A percentile compares a stretch with the other conserved stretches of the same genome.
phyloP scores from a whole-genome alignment of 2,888 invertebrate species.

The Pyrgus malvae region DNA sequence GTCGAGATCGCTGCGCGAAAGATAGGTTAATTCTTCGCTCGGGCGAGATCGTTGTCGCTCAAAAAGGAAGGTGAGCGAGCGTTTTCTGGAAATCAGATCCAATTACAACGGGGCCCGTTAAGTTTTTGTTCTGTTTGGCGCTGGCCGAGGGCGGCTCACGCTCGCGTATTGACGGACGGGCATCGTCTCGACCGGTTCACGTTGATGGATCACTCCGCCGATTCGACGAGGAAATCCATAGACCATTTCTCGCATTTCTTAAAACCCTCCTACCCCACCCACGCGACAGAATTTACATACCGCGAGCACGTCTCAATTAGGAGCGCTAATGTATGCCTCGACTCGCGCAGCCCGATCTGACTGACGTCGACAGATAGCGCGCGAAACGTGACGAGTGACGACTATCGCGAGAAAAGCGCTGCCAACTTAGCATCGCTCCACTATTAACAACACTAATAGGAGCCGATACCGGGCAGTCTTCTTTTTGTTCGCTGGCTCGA shows the following conservation, averaged over 20 bases:
- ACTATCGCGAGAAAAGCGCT: slow-evolving; percentile 66
- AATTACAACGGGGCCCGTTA: slow-evolving; percentile 79
- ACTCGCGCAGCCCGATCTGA: slow-evolving; percentile 70
- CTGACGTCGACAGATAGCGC: slow-evolving; percentile 74
- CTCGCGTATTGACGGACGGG: slow-evolving; percentile 68
- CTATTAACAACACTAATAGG: slow-evolving; percentile 77
- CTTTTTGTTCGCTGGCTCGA: slow-evolving; percentile 44
- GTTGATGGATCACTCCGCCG: slow-evolving; percentile 51
- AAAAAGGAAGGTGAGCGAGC: slow-evolving; percentile 79
- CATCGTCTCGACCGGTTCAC: slow-evolving; percentile 47
- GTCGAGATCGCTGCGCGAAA: slow-evolving; percentile 79
- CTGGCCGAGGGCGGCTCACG: slow-evolving; percentile 59
- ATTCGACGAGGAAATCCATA: slow-evolving; percentile 45
- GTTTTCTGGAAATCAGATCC: slow-evolving; percentile 82
- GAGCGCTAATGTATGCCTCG: slow-evolving; percentile 82
- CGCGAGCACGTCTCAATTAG: slow-evolving; percentile 80
- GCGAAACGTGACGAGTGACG: slow-evolving; percentile 79
- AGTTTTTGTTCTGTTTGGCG: slow-evolving; percentile 78
- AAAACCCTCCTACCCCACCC: slow-evolving; percentile 67
- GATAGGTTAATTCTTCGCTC: slow-evolving; percentile 81
- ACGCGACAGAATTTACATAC: slow-evolving; percentile 79
- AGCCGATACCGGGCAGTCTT: slow-evolving; percentile 53
- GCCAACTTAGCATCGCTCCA: slow-evolving; percentile 62
- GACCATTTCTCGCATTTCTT: slow-evolving; percentile 61
- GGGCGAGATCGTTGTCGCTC: slow-evolving; percentile 78